Percentiles rank a stretch among this genome's conserved stretches.
phyloP scores from a whole-genome alignment of 1,140 invertebrate species.

The Leptoteleia sp. region DNA sequence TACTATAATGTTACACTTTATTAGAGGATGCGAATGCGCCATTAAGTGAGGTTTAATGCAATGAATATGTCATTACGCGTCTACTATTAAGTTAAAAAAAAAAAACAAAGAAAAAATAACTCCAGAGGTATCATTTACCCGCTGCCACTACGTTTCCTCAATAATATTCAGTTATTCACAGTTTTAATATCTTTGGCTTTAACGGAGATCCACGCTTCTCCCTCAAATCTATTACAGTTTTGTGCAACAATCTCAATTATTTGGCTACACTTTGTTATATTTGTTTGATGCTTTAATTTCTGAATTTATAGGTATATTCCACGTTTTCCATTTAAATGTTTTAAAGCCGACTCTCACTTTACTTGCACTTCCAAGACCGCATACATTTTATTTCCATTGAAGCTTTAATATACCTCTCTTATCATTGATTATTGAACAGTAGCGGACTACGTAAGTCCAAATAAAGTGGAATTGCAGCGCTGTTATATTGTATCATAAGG shows the following conservation, averaged over 20 bases:
- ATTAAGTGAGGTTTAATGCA: slow-evolving; percentile 30
- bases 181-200: slow-evolving; percentile 58
- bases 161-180: slow-evolving; percentile 37
- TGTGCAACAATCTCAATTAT: slow-evolving; percentile 34
- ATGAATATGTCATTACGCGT: slow-evolving; percentile 32
- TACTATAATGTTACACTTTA: slow-evolving; percentile 1
- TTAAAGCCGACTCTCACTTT: slow-evolving; percentile 25
- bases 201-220: slow-evolving; percentile 59
- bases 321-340: slow-evolving; percentile 3
- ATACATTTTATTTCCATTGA: slow-evolving; percentile 20
- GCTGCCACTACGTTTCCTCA: slow-evolving; percentile 58
- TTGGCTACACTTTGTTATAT: slow-evolving; percentile 20
- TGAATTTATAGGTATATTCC: slow-evolving; percentile 5
- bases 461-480: slow-evolving; percentile 24
- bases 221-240: slow-evolving; percentile 44
- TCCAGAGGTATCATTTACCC: slow-evolving; percentile 53
- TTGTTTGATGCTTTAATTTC: slow-evolving; percentile 25
- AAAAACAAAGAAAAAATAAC: slow-evolving; percentile 10
- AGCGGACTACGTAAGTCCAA: slow-evolving; percentile 8
- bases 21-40: slow-evolving; percentile 40
- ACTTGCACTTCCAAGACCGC: background rate
- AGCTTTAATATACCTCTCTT: no score
- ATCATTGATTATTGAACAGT: background rate
- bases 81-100: slow-evolving; percentile 24
- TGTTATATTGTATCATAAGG: slow-evolving; percentile 25